A percentile compares a stretch with the other conserved stretches of the same genome.
Conservation (phyloP, 2,113 vertebrate species). For the Cacatua alba region DNA sequence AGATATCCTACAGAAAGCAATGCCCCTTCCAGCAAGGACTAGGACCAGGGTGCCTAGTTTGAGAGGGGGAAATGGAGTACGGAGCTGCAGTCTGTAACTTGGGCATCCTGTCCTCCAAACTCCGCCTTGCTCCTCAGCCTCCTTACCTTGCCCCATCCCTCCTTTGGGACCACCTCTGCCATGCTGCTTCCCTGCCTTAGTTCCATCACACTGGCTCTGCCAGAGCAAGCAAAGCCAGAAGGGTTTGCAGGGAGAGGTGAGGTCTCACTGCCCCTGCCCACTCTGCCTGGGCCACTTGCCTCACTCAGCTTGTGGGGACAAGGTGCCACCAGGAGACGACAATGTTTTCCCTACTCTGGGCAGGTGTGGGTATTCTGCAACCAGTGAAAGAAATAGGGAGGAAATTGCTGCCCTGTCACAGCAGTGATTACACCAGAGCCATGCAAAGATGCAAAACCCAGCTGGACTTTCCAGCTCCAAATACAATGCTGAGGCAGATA, state of each 20-base stretch:
- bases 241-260: not conserved
- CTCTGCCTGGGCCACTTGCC: not conserved
- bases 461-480: not conserved
- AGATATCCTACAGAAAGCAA: not conserved
- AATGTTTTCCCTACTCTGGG: not conserved
- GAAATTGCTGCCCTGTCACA: not conserved
- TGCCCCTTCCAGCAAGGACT: not conserved
- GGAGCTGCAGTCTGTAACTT: not conserved
- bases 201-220: not conserved
- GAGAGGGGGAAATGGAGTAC: accelerated
- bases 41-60: not conserved
- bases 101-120: not conserved
- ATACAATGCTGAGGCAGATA: not conserved
- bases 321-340: not conserved
- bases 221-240: not conserved
- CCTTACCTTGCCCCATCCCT: not conserved
- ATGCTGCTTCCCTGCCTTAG: not conserved
- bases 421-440: accelerated
- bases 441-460: too few species aligned
- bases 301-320: accelerated
- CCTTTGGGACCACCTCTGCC: not conserved
- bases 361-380: not conserved
- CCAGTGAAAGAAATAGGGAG: accelerated
- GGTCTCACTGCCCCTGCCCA: not conserved
- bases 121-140: not conserved